Evolutionary conservation across 2,113 vertebrate genomes (phyloP), one percentile per base, ranked within the genome.

Genomic region (Eretmochelys imbricata): DNA sequence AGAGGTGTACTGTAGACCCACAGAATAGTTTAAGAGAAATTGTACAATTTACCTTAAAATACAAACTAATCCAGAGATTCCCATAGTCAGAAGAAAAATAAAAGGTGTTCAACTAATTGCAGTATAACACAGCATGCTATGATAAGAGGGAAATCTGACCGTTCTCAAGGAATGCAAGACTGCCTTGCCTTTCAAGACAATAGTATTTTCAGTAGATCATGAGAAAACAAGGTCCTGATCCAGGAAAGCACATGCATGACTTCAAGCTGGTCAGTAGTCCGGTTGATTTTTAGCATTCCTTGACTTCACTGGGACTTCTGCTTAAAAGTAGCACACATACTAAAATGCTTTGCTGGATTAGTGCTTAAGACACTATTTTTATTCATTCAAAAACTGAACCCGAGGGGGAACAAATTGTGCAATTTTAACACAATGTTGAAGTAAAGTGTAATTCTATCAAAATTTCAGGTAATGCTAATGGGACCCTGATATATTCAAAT

Each of bases 371-470:
- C 31, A 10, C 5, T 24, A 59, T 62, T 62, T 62, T 62, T 62
- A 6, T 4, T 53, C 42, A 9, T 14, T 69, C 82, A 50, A 24
- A 16, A 29, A 80, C 53, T 6, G 0, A 59, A 12, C 8, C 46
- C 0, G 1, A 42, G 84, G 0, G 3, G 4, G 12, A 24, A 90
- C 22, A 24, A 51, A 31, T 20, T 16, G 3, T 0, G 4, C 9
- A 1, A 1, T 84, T 84, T 86, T 79, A 82, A 53, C 54, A 38
- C 11, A 62, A 20, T 2, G 2, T 2, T 53, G 51, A 88, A 65
- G 38, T 51, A n/a, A 48, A 49, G 12, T 54, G 3, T 4, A 57
- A 29, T 7, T 51, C 62, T 38, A 76, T 46, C 94, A 54, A 53
- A 35, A 31, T 81, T 20, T 51, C 53, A 42, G 62, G 42, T 17